A percentile compares a stretch with the other conserved stretches of the same genome.
These are phyloP conservation scores for Porphyrio hochstetteri DNA, from an alignment of 2,113 vertebrate genomes.

Conservation along the genomic window DNA sequence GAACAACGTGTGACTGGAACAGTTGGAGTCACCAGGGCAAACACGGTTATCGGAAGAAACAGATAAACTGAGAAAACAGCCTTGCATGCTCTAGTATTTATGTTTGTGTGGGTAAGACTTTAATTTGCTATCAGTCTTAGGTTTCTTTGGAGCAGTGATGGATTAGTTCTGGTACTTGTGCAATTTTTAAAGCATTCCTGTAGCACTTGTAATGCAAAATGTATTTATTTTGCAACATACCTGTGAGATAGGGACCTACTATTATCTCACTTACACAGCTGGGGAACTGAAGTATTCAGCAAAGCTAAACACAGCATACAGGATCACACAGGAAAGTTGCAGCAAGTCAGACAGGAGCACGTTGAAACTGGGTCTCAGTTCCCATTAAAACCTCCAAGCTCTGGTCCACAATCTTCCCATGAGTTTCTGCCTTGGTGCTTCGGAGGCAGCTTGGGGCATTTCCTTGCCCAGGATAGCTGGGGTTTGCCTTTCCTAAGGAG, in stretches of 20 bases:
- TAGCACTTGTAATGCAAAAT: neutral
- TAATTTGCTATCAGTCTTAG: neutral
- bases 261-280: neutral
- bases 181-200: neutral
- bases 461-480: neutral
- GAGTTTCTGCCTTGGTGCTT: neutral
- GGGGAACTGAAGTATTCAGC: neutral
- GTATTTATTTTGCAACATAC: neutral
- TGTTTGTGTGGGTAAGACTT: conserved; percentile 2
- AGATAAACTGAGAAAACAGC: conserved; percentile 14
- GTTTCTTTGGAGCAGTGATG: neutral
- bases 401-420: neutral
- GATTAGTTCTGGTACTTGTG: neutral
- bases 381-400: neutral
- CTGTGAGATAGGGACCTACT: neutral
- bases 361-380: neutral
- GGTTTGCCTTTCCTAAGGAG: neutral
- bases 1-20: neutral
- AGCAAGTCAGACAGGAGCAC: neutral
- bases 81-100: neutral
- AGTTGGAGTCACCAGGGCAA: neutral
- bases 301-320: neutral
- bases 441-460: neutral
- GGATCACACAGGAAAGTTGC: neutral
- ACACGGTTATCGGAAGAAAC: conserved; percentile 20